Percentiles rank a stretch among this genome's conserved stretches.
These are phyloP conservation scores for Marronus borbonicus DNA, from an alignment of 2,888 invertebrate species.

Conservation along the genomic window DNA sequence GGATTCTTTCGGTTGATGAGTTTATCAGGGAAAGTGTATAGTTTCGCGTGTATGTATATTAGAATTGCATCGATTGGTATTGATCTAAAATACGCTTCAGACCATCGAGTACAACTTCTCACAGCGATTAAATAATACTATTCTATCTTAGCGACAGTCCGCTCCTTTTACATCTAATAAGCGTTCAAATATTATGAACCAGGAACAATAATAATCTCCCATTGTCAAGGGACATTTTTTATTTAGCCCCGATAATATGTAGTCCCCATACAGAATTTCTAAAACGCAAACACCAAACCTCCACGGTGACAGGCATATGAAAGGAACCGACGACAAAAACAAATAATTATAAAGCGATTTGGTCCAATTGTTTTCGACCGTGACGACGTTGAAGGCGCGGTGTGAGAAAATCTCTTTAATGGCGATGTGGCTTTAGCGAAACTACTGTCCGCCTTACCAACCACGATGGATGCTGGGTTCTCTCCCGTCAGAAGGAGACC, in stretches of 20 bases:
- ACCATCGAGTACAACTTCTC: too few relatives aligned
- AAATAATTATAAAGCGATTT: slow-evolving; percentile 46
- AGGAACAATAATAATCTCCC: too few relatives aligned
- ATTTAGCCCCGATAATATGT: not conserved
- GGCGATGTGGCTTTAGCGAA: slow-evolving; percentile 42
- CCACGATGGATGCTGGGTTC: slow-evolving; percentile 10
- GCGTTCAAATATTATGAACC: too few relatives aligned
- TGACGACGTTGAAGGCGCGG: slow-evolving; percentile 2
- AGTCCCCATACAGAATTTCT: not conserved
- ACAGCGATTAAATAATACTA: too few relatives aligned
- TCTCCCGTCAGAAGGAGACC: not conserved
- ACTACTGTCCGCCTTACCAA: slow-evolving; percentile 31
- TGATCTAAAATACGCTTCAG: too few relatives aligned
- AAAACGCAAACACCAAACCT: not conserved
- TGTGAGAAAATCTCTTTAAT: slow-evolving; percentile 36
- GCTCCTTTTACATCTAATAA: too few relatives aligned
- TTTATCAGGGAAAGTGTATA: too few relatives aligned
- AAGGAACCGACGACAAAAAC: slow-evolving; percentile 40
- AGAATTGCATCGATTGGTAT: too few relatives aligned
- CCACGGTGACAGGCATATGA: not conserved
- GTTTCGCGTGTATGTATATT: too few relatives aligned
- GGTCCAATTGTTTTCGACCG: slow-evolving; percentile 34
- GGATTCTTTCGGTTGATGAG: too few relatives aligned
- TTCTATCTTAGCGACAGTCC: too few relatives aligned
- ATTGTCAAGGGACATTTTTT: not conserved